Conservation (phyloP, 2,797 vertebrate species). For the Phrynocephalus guinanensis region DNA sequence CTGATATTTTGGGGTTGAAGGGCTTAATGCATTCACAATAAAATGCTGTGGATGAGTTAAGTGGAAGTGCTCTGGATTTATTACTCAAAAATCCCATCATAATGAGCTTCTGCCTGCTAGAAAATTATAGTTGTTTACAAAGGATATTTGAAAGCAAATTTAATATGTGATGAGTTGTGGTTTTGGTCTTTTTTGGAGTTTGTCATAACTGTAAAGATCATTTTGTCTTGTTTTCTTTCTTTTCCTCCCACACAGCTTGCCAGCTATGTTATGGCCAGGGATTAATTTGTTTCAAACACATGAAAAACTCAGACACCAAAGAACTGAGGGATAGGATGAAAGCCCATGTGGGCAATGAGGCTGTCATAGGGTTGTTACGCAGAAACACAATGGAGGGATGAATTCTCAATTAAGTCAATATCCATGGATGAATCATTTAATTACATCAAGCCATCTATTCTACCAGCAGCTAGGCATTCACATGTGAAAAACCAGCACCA, state of each 20-base stretch:
- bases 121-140: conserved; percentile 26
- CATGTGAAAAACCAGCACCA: background rate
- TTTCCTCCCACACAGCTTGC: too few relatives aligned
- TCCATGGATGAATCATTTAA: background rate
- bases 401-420: background rate
- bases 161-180: conserved; percentile 33
- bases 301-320: conserved; percentile 15
- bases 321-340: background rate
- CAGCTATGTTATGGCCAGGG: background rate
- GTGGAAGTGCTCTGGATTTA: background rate
- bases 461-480: background rate
- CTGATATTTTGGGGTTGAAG: conserved; percentile 9
- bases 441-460: background rate
- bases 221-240: background rate
- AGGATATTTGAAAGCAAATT: conserved; percentile 21
- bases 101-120: background rate
- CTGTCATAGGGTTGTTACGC: background rate
- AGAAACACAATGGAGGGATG: background rate
- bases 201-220: background rate
- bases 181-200: conserved; percentile 3
- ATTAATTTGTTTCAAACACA: conserved; percentile 21
- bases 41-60: background rate
- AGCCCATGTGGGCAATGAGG: background rate
- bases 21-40: background rate
- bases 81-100: background rate